A percentile compares a stretch with the other conserved stretches of the same genome.
Evolutionary conservation across 2,113 vertebrate genomes (phyloP).

Genomic region (Uria aalge): DNA sequence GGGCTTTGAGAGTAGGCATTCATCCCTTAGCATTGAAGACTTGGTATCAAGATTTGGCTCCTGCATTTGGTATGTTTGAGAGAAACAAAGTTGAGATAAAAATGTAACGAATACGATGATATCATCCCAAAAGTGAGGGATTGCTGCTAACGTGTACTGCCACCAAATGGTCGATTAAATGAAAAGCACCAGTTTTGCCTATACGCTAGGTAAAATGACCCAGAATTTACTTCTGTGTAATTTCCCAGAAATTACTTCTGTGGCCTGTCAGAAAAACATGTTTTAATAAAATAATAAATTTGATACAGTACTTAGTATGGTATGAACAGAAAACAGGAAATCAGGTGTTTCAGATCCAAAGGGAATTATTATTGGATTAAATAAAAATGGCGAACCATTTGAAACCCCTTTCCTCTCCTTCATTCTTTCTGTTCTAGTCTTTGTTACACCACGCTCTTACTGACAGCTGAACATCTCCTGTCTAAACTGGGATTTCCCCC

Average conservation of each 20-base stretch:
- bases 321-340: not conserved
- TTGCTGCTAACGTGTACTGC: slow-evolving; percentile 67
- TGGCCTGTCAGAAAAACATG: not conserved
- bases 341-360: not conserved
- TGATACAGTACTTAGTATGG: not conserved
- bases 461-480: not conserved
- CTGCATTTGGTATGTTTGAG: not conserved
- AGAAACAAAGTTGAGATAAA: not conserved
- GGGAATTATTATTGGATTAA: not conserved
- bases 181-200: slow-evolving; percentile 27
- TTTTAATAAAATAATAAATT: not conserved
- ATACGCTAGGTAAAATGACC: not conserved
- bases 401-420: not conserved
- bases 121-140: not conserved
- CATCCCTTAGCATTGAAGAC: not conserved
- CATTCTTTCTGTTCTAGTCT: not conserved
- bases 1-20: not conserved
- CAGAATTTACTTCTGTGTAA: not conserved
- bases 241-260: not conserved
- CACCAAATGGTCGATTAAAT: slow-evolving; percentile 66
- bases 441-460: not conserved
- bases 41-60: not conserved
- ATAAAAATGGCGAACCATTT: not conserved
- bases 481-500: not conserved
- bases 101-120: not conserved